phyloP scores from a whole-genome alignment of 2,888 invertebrate genomes.

The Halictus quadricinctus region DNA sequence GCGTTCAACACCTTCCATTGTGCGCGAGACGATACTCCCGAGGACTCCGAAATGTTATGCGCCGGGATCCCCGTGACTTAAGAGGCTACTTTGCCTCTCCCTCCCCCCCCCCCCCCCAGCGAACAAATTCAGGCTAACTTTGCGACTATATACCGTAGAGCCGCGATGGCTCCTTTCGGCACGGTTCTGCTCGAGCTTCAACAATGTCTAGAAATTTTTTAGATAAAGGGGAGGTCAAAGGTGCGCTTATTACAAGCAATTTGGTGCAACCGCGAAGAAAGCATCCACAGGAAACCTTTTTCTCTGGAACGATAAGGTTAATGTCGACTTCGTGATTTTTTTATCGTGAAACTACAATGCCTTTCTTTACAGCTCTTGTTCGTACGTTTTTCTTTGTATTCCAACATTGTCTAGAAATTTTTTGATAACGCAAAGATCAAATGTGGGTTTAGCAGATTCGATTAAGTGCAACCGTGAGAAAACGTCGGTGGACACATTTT shows the following conservation, averaged over 20 bases:
- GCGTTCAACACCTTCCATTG: slow-evolving; percentile 26
- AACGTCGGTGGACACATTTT: no score
- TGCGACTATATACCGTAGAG: neutral
- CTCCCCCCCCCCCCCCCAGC: neutral
- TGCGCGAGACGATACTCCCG: neutral
- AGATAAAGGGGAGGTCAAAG: neutral
- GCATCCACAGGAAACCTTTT: neutral
- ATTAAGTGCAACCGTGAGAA: no score
- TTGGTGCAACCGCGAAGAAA: neutral
- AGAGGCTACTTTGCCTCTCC: neutral
- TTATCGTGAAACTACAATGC: neutral
- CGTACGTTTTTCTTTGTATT: neutral
- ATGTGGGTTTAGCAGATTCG: no score
- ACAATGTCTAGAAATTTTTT: neutral
- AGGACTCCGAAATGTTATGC: slow-evolving; percentile 9
- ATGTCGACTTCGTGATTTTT: neutral
- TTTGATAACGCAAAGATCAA: neutral
- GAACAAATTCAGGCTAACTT: neutral
- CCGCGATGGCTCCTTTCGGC: neutral
- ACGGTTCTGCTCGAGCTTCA: neutral
- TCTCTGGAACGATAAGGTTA: neutral
- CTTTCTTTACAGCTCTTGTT: neutral
- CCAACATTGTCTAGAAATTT: neutral
- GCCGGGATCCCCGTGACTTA: neutral
- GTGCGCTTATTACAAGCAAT: neutral